Evolutionary conservation across 2,797 vertebrate species (phyloP).

Genomic region (Darevskia mixta): DNA sequence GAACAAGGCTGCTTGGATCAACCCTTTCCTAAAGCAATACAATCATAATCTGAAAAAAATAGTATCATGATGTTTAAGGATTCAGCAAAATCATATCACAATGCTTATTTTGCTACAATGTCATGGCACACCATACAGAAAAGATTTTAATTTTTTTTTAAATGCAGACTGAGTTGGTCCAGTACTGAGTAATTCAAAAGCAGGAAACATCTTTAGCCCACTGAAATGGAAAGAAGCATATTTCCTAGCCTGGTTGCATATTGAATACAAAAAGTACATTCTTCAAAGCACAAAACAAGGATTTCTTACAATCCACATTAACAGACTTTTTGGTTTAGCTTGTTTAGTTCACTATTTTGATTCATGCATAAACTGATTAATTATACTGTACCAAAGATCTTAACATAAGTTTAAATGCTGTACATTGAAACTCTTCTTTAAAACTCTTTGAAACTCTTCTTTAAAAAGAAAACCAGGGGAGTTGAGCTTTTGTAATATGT

Average conservation of each 20-base stretch:
- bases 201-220: slow-evolving; percentile 42
- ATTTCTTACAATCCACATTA: slow-evolving; percentile 45
- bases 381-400: slow-evolving; percentile 49
- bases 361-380: slow-evolving; percentile 49
- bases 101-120: slow-evolving; percentile 36
- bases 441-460: too few species aligned
- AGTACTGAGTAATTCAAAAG: slow-evolving; percentile 19
- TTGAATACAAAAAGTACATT: slow-evolving; percentile 46
- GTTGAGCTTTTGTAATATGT: not conserved
- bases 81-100: slow-evolving; percentile 31
- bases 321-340: slow-evolving; percentile 36
- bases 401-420: slow-evolving; percentile 29
- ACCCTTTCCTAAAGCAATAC: slow-evolving; percentile 43
- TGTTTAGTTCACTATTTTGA: slow-evolving; percentile 44
- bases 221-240: slow-evolving; percentile 20
- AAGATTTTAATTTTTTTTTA: not conserved
- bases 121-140: slow-evolving; percentile 35
- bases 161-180: slow-evolving; percentile 51
- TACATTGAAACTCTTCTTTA: too few species aligned
- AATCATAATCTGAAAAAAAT: slow-evolving; percentile 32
- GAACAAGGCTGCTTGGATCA: slow-evolving; percentile 32
- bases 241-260: slow-evolving; percentile 36
- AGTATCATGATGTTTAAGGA: slow-evolving; percentile 23
- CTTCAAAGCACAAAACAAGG: slow-evolving; percentile 54
- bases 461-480: slow-evolving; percentile 40